Evolutionary conservation across 2,888 invertebrate species (phyloP).

Genomic region (Toxonevra muliebris): DNA sequence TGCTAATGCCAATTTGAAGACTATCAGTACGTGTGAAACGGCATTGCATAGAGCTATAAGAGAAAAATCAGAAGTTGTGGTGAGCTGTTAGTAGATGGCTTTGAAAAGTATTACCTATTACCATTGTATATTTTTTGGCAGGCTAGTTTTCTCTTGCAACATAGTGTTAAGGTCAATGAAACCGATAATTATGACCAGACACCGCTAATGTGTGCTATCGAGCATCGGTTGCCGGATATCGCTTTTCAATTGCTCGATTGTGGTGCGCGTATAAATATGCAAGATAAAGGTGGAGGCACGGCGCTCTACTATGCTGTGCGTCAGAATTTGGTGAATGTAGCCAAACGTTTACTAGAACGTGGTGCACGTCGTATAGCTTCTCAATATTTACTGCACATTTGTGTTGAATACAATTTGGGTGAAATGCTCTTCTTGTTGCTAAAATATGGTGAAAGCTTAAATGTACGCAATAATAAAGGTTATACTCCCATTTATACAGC

Average conservation of each 20-base stretch:
- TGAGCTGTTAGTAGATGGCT: conserved; percentile 46
- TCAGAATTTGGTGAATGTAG: conserved; percentile 52
- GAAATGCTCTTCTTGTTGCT: conserved; percentile 57
- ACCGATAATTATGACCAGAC: conserved; percentile 71
- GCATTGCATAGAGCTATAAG: conserved; percentile 73
- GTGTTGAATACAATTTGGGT: conserved; percentile 71
- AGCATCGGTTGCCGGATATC: conserved; percentile 60
- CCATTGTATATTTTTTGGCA: conserved; percentile 54
- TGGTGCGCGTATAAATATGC: conserved; percentile 73
- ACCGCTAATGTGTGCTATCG: conserved; percentile 65
- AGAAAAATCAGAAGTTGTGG: conserved; percentile 68
- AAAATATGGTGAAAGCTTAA: conserved; percentile 55
- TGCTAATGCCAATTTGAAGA: conserved; percentile 70
- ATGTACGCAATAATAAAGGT: conserved; percentile 64
- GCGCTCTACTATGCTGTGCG: conserved; percentile 58
- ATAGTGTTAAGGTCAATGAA: conserved; percentile 68
- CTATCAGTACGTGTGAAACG: conserved; percentile 69
- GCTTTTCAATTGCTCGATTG: conserved; percentile 68
- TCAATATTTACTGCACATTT: conserved; percentile 75
- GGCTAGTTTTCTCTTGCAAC: conserved; percentile 66
- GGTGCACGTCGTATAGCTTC: conserved; percentile 78
- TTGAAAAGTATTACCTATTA: too few relatives aligned
- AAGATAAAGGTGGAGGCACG: conserved; percentile 70
- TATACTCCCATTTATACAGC: conserved; percentile 78
- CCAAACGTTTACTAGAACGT: conserved; percentile 67